A percentile compares a stretch with the other conserved stretches of the same genome.
These are phyloP conservation scores for Pseudoips prasinana DNA, from an alignment of 2,888 invertebrate genomes.

Conservation along the genomic window DNA sequence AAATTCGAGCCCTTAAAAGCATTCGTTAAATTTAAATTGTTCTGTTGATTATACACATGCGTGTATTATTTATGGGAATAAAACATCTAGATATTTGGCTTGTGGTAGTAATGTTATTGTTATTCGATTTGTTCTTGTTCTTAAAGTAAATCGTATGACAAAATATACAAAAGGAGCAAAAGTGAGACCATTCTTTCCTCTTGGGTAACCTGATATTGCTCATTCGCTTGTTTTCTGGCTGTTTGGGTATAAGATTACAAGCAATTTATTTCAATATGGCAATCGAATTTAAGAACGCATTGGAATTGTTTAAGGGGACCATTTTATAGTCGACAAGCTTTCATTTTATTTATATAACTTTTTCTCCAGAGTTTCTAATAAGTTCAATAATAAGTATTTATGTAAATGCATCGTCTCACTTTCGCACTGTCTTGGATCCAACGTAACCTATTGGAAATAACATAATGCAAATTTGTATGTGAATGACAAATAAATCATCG, in stretches of 20 bases:
- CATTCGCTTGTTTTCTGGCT: conserved; percentile 76
- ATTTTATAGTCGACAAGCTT: conserved; percentile 54
- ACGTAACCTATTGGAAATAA: too few relatives aligned
- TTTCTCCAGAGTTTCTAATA: conserved; percentile 4
- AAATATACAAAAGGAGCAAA: conserved; percentile 60
- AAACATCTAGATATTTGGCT: conserved; percentile 29
- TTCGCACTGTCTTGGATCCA: too few relatives aligned
- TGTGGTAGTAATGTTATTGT: conserved; percentile 25
- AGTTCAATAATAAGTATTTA: background rate
- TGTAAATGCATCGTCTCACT: too few relatives aligned
- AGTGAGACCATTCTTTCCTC: conserved; percentile 60
- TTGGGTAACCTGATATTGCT: conserved; percentile 74
- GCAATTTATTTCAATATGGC: conserved; percentile 78
- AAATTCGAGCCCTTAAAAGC: conserved; percentile 41
- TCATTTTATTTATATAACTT: conserved; percentile 50
- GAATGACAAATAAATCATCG: too few relatives aligned
- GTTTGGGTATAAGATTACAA: conserved; percentile 81
- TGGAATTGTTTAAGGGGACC: conserved; percentile 53
- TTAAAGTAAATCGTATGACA: conserved; percentile 49
- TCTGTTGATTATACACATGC: conserved; percentile 34
- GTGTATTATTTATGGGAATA: conserved; percentile 33
- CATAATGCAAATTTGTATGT: too few relatives aligned
- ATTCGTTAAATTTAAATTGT: conserved; percentile 51
- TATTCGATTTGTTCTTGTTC: conserved; percentile 29
- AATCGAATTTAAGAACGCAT: conserved; percentile 71